Evolutionary conservation across 2,797 vertebrate genomes (phyloP).

Genomic region (Chanos chanos): DNA sequence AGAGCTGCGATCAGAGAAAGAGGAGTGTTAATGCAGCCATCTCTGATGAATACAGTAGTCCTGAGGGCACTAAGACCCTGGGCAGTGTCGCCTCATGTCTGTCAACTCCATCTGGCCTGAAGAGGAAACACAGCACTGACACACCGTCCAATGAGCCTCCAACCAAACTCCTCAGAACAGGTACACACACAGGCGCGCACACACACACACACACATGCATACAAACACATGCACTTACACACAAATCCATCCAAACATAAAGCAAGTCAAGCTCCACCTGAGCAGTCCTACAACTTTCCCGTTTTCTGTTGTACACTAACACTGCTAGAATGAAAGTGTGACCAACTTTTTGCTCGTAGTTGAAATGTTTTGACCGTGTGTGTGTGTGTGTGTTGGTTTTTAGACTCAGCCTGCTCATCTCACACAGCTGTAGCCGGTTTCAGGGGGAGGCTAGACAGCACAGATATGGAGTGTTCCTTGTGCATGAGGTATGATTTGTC

Average conservation of each 20-base stretch:
- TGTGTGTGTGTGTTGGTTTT: too few species aligned
- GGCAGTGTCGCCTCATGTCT: conserved; percentile 66
- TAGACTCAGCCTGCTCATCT: conserved; percentile 61
- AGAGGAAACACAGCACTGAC: conserved; percentile 76
- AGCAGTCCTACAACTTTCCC: too few species aligned
- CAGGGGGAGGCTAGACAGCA: conserved; percentile 67
- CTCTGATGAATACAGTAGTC: too few species aligned
- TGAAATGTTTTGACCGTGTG: too few species aligned
- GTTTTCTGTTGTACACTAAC: too few species aligned
- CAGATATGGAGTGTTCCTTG: conserved; percentile 86
- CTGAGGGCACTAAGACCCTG: conserved; percentile 63
- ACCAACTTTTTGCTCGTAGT: too few species aligned
- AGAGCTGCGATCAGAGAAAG: conserved; percentile 66
- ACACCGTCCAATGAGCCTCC: conserved; percentile 52
- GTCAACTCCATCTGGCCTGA: conserved; percentile 64
- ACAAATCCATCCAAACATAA: not conserved
- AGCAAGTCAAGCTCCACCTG: not conserved
- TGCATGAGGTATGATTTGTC: conserved; percentile 79
- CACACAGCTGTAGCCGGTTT: conserved; percentile 28
- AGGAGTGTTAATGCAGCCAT: conserved; percentile 73
- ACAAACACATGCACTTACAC: too few species aligned
- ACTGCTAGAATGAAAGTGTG: too few species aligned
- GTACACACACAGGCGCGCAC: conserved; percentile 51
- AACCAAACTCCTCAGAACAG: conserved; percentile 73
- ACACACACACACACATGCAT: not conserved